These are phyloP conservation scores for Megamerina dolium DNA, from an alignment of 2,888 invertebrate species.

Conservation along the genomic window DNA sequence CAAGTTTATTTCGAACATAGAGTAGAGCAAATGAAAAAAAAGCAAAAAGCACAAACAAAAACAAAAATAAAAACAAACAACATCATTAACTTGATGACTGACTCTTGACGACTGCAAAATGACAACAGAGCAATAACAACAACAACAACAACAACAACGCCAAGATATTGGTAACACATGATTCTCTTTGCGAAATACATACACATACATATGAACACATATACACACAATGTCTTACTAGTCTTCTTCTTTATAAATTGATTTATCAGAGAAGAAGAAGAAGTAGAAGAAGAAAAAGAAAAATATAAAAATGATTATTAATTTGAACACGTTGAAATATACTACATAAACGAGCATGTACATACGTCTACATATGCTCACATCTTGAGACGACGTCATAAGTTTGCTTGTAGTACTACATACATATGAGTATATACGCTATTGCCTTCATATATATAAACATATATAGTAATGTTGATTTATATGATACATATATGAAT, in stretches of 20 bases:
- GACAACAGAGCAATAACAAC: not conserved
- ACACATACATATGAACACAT: not conserved
- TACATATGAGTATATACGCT: too few species aligned
- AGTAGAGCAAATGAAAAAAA: not conserved
- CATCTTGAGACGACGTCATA: too few species aligned
- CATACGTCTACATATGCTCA: not conserved
- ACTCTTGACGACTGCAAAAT: too few species aligned
- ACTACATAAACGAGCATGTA: too few species aligned
- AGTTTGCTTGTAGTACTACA: too few species aligned
- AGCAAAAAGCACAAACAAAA: not conserved
- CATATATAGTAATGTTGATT: too few species aligned
- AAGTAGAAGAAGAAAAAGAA: not conserved
- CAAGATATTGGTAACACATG: not conserved
- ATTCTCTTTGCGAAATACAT: not conserved
- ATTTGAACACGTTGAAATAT: too few species aligned
- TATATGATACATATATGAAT: too few species aligned
- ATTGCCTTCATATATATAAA: too few species aligned
- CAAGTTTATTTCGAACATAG: not conserved
- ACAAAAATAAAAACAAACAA: slow-evolving; percentile 2
- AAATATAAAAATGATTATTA: not conserved
- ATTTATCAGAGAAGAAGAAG: not conserved
- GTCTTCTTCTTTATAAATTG: not conserved
- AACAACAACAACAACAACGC: not conserved
- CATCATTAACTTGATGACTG: too few species aligned
- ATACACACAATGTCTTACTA: not conserved